Percentiles rank a stretch among this genome's conserved stretches.
Conservation (phyloP, 2,888 invertebrate genomes). For the Bedellia somnulentella region DNA sequence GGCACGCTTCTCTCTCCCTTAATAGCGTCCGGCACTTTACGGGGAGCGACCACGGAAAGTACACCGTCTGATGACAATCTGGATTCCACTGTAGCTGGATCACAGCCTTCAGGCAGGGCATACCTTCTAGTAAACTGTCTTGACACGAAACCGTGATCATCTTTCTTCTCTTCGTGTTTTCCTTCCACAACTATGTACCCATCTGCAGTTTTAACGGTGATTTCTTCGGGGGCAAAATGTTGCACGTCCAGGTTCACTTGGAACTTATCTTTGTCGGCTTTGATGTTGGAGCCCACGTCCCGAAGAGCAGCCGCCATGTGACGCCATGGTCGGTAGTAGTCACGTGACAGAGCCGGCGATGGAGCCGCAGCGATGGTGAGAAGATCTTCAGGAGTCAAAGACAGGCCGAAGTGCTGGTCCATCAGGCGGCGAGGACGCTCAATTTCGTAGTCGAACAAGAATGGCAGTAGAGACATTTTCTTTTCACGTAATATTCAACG, state of each 20-base stretch:
- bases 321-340: constrained; percentile 34
- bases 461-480: constrained; percentile 23
- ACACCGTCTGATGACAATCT: constrained; percentile 74
- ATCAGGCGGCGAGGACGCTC: constrained; percentile 23
- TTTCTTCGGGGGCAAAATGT: constrained; percentile 72
- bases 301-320: constrained; percentile 29
- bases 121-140: constrained; percentile 74
- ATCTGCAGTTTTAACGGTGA: constrained; percentile 71
- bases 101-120: constrained; percentile 69
- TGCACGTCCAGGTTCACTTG: constrained; percentile 72
- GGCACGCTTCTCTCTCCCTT: constrained; percentile 52
- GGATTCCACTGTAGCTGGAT: constrained; percentile 68
- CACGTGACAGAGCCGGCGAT: constrained; percentile 16
- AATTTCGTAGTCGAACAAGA: constrained; percentile 19
- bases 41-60: constrained; percentile 66
- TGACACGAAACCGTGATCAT: constrained; percentile 71
- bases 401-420: constrained; percentile 46
- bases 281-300: constrained; percentile 50
- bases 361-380: constrained; percentile 22
- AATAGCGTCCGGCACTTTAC: constrained; percentile 13
- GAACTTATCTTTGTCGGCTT: constrained; percentile 52
- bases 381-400: constrained; percentile 37
- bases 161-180: constrained; percentile 74
- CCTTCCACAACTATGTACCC: constrained; percentile 69
- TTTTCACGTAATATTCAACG: background rate